Evolutionary conservation across 2,888 invertebrate species (phyloP).

Genomic region (Colletes collaris): DNA sequence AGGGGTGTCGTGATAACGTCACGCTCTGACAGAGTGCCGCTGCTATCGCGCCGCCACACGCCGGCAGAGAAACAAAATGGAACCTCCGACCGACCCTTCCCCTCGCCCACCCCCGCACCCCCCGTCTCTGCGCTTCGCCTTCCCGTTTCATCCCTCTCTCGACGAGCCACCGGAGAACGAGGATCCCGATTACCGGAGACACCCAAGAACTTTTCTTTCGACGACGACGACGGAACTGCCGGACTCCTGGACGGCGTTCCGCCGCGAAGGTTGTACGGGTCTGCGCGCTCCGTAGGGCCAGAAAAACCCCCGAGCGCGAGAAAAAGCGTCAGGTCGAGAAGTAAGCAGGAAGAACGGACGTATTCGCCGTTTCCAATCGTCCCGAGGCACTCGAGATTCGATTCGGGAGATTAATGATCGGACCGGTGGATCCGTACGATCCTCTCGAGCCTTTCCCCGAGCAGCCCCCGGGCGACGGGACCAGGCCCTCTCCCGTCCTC

Average conservation of each 20-base stretch:
- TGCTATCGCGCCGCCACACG: slow-evolving; percentile 84
- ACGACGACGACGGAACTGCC: slow-evolving; percentile 11
- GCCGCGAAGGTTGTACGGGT: too few relatives aligned
- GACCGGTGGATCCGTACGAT: slow-evolving; percentile 59
- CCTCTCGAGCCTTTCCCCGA: slow-evolving; percentile 21
- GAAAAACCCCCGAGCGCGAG: slow-evolving; percentile 32
- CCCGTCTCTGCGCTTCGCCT: slow-evolving; percentile 49
- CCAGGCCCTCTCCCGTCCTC: slow-evolving; percentile 62
- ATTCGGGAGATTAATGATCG: slow-evolving; percentile 73
- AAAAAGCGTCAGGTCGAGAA: slow-evolving; percentile 31
- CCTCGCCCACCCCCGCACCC: slow-evolving; percentile 42
- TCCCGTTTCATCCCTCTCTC: slow-evolving; percentile 52
- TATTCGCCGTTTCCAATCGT: slow-evolving; percentile 69
- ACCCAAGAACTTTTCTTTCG: slow-evolving; percentile 49
- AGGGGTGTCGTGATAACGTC: slow-evolving; percentile 84
- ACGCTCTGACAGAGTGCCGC: slow-evolving; percentile 85
- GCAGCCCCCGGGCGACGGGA: slow-evolving; percentile 57
- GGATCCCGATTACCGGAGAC: too few relatives aligned
- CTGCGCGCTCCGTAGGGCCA: too few relatives aligned
- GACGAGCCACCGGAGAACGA: slow-evolving; percentile 29
- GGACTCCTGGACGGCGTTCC: too few relatives aligned
- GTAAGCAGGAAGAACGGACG: slow-evolving; percentile 30
- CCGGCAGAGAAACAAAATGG: slow-evolving; percentile 84
- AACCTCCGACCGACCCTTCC: slow-evolving; percentile 78
- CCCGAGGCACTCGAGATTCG: slow-evolving; percentile 72